Evolutionary conservation across 2,888 invertebrate genomes (phyloP).

Genomic region (Drosophila infuscata): DNA sequence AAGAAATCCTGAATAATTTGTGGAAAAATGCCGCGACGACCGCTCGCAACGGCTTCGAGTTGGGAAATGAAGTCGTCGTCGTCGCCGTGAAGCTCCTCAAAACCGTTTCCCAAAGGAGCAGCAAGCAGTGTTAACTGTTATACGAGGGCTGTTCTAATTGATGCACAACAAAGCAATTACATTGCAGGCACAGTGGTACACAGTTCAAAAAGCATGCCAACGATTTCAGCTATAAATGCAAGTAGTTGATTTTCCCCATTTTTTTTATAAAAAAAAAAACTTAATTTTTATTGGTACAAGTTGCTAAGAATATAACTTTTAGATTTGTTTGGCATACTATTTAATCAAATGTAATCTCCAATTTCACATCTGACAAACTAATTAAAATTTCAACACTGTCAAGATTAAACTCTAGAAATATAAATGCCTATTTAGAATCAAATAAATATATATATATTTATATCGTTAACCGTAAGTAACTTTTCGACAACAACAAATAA

Average conservation of each 20-base stretch:
- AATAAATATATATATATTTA: neutral
- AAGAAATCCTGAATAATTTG: neutral
- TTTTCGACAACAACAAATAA: neutral
- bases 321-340: neutral
- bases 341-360: neutral
- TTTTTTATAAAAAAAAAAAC: neutral
- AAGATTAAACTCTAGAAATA: neutral
- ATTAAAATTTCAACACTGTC: neutral
- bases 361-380: neutral
- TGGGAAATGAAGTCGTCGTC: conserved; percentile 38
- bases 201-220: neutral
- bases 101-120: conserved; percentile 6
- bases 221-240: neutral
- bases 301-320: neutral
- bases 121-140: conserved; percentile 50
- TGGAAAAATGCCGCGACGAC: conserved; percentile 21
- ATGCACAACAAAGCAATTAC: neutral
- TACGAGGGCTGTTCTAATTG: conserved; percentile 24
- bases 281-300: neutral
- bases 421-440: neutral
- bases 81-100: conserved; percentile 3
- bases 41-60: conserved; percentile 50
- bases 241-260: fast-evolving
- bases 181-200: conserved; percentile 9
- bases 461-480: neutral